Conservation (phyloP, 2,113 vertebrate species). For the Scomber scombrus region DNA sequence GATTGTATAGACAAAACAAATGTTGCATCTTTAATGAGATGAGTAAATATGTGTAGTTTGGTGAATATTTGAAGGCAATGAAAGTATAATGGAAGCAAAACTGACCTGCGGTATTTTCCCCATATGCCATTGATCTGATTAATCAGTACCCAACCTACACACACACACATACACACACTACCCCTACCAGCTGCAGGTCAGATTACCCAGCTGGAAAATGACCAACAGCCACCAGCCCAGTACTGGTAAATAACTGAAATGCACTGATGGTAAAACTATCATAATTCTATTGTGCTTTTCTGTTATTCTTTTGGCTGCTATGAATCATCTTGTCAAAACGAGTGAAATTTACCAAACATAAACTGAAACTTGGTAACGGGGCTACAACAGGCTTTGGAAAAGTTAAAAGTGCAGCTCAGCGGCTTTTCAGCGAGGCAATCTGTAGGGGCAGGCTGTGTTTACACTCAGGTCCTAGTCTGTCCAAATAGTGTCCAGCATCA, state of each 20-base stretch:
- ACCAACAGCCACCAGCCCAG: constrained; percentile 16
- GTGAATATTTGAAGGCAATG: neutral
- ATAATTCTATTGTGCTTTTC: neutral
- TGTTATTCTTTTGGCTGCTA: neutral
- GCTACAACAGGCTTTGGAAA: neutral
- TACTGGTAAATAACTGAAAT: neutral
- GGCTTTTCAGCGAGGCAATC: constrained; percentile 38
- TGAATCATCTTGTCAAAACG: neutral
- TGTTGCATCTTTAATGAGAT: neutral
- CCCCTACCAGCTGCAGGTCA: constrained; percentile 32
- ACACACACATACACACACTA: constrained; percentile 21
- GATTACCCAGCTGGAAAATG: constrained; percentile 54
- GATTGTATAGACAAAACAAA: neutral
- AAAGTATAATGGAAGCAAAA: neutral
- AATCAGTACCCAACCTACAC: constrained; percentile 32
- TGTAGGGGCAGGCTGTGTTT: constrained; percentile 47
- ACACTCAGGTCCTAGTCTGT: constrained; percentile 29
- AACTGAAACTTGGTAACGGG: neutral
- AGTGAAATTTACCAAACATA: neutral
- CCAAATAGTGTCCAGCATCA: constrained; percentile 43
- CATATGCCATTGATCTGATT: constrained; percentile 40
- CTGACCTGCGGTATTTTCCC: constrained; percentile 21
- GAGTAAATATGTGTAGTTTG: no score
- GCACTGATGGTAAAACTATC: neutral
- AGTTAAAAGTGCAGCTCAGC: constrained; percentile 1